Percentiles rank a stretch among this genome's conserved stretches.
Conservation (phyloP, 2,113 vertebrate species). For the Nesoenas mayeri region DNA sequence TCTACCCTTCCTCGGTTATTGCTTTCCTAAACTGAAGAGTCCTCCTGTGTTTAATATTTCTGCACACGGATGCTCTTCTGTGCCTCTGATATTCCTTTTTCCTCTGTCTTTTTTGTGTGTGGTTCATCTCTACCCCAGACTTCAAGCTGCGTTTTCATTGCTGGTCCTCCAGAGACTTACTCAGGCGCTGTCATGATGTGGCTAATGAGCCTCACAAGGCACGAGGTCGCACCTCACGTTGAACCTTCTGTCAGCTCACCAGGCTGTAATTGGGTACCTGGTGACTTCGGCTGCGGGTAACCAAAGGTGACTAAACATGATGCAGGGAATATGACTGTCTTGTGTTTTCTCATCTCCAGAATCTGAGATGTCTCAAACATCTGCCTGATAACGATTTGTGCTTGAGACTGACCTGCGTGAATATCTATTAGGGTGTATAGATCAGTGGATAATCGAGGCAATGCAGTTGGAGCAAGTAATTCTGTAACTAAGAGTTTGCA, state of each 20-base stretch:
- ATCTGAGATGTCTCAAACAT: not conserved
- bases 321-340: not conserved
- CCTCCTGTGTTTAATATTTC: not conserved
- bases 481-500: not conserved
- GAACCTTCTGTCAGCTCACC: not conserved
- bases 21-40: not conserved
- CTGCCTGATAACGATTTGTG: not conserved
- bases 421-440: not conserved
- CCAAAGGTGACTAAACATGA: not conserved
- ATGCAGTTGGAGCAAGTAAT: not conserved
- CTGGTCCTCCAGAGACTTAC: not conserved
- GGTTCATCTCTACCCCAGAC: not conserved
- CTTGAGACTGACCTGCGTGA: not conserved
- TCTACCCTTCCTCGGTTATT: not conserved
- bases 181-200: not conserved
- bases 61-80: not conserved
- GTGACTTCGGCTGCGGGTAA: not conserved
- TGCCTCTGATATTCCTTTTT: not conserved
- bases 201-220: not conserved
- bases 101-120: not conserved
- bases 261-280: not conserved
- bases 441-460: not conserved
- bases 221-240: rapidly evolving
- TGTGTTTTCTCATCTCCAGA: not conserved
- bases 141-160: not conserved